Evolutionary conservation across 1,140 invertebrate species (phyloP).

Genomic region (Caenorhabditis tropicalis): DNA sequence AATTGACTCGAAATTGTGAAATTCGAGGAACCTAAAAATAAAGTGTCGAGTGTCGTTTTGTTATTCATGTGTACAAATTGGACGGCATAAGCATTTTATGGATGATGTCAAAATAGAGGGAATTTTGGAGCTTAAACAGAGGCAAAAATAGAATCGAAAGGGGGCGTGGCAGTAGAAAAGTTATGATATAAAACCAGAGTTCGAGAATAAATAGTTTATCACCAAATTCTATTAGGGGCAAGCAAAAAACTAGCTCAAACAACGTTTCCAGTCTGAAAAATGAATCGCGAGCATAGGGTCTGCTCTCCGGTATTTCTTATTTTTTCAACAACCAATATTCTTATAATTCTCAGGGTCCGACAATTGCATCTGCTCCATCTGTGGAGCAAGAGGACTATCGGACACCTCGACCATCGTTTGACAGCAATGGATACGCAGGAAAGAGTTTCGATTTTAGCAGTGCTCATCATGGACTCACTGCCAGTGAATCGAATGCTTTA

Average conservation of each 20-base stretch:
- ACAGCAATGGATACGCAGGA: constrained; percentile 57
- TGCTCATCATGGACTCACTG: constrained; percentile 16
- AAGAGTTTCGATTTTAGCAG: constrained; percentile 70
- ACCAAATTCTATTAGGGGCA: not conserved
- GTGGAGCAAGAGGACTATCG: constrained; percentile 72
- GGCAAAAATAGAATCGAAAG: not conserved
- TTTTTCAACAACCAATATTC: not conserved
- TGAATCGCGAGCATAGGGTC: too few relatives aligned
- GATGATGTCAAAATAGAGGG: constrained; percentile 21
- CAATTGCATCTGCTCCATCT: constrained; percentile 69
- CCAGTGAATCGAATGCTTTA: constrained; percentile 67
- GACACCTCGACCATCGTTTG: constrained; percentile 68
- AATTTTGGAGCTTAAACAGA: not conserved
- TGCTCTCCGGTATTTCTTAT: not conserved
- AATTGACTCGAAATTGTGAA: not conserved
- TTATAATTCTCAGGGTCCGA: constrained; percentile 64
- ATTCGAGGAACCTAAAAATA: not conserved
- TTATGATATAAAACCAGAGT: not conserved
- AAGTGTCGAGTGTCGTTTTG: not conserved
- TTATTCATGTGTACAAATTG: not conserved
- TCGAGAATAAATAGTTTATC: not conserved
- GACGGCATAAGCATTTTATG: not conserved
- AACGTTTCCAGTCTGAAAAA: too few relatives aligned
- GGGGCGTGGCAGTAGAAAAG: not conserved
- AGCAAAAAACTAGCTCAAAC: not conserved